These are phyloP conservation scores for Columba janthina DNA, from an alignment of 2,113 vertebrate genomes.

Conservation along the genomic window DNA sequence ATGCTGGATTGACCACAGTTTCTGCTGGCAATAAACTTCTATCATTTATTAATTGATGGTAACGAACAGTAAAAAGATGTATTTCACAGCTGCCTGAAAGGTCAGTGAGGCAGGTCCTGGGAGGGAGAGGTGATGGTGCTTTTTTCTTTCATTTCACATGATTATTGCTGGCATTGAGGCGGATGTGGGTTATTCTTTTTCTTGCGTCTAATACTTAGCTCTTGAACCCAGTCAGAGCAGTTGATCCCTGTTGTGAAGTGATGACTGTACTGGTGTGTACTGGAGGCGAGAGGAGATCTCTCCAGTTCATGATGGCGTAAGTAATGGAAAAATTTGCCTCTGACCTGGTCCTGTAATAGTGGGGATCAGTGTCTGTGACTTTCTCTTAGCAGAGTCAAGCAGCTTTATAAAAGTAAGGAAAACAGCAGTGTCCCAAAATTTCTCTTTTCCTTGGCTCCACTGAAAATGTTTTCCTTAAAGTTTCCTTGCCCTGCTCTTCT, in stretches of 20 bases:
- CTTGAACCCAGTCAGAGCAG: background rate
- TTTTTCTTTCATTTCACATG: background rate
- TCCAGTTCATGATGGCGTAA: background rate
- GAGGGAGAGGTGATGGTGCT: background rate
- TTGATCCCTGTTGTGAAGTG: background rate
- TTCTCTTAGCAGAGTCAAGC: background rate
- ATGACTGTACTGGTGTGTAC: background rate
- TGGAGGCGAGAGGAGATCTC: background rate
- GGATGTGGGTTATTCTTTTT: background rate
- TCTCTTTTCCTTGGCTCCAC: background rate
- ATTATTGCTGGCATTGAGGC: background rate
- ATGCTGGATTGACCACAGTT: background rate
- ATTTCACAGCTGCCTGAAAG: background rate
- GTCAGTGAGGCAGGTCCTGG: background rate
- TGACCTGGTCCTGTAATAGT: background rate
- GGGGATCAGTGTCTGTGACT: background rate
- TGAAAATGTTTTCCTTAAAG: background rate
- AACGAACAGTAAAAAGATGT: background rate
- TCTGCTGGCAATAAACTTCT: background rate
- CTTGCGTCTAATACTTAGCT: accelerated
- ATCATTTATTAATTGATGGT: conserved; percentile 10
- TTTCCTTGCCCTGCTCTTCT: background rate
- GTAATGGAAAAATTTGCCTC: background rate
- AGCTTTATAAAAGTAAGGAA: background rate
- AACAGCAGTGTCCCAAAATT: background rate